phyloP scores from a whole-genome alignment of 2,888 invertebrate species.

The Hanleya hanleyi region DNA sequence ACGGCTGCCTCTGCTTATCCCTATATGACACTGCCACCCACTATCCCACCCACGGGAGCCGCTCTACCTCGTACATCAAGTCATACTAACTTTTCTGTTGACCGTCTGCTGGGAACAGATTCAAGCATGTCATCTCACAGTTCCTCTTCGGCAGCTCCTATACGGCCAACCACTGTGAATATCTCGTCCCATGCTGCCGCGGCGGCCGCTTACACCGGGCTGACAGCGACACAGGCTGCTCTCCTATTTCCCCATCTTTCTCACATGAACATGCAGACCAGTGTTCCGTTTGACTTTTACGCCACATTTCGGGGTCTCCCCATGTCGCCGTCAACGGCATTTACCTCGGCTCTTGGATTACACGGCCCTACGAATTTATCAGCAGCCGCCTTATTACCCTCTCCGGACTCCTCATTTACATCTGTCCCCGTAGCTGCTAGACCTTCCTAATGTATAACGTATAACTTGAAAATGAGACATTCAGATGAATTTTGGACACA shows the following conservation, averaged over 20 bases:
- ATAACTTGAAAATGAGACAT: no score
- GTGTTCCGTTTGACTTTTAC: not conserved
- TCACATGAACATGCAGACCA: not conserved
- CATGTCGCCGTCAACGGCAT: constrained; percentile 1
- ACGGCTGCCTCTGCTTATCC: constrained; percentile 53
- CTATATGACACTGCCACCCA: constrained; percentile 48
- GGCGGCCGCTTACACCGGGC: not conserved
- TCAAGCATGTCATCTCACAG: not conserved
- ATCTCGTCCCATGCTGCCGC: not conserved
- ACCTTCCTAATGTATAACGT: no score
- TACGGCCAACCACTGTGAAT: not conserved
- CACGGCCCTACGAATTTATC: not conserved
- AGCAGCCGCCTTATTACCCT: not conserved
- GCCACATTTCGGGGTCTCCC: not conserved
- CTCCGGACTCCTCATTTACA: not conserved
- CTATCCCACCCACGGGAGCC: not conserved
- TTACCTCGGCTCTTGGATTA: not conserved
- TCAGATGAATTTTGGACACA: no score
- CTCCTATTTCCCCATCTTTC: constrained; percentile 1
- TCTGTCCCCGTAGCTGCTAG: not conserved
- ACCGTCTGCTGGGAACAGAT: constrained; percentile 71
- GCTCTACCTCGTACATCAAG: constrained; percentile 51
- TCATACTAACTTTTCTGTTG: constrained; percentile 74
- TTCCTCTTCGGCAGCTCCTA: not conserved
- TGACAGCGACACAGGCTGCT: not conserved